These are phyloP conservation scores for Phengaris arion DNA, from an alignment of 2,888 invertebrate genomes.

Conservation along the genomic window DNA sequence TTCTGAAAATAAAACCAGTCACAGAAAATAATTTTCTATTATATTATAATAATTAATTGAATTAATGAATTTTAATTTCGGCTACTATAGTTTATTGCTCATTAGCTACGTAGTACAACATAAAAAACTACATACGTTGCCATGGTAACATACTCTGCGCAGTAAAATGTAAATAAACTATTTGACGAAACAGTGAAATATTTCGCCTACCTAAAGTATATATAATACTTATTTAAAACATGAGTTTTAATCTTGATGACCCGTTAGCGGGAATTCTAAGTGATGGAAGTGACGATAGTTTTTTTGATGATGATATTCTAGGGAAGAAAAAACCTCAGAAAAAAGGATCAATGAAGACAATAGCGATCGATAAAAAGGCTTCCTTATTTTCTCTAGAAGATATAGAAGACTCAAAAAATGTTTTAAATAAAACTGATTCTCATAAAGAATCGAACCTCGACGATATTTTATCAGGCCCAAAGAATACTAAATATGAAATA, in stretches of 20 bases:
- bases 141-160: neutral
- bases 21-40: too few relatives aligned
- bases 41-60: too few relatives aligned
- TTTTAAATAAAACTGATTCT: conserved; percentile 37
- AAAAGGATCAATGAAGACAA: conserved; percentile 47
- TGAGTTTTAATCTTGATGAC: conserved; percentile 81
- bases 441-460: conserved; percentile 51
- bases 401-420: conserved; percentile 38
- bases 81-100: too few relatives aligned
- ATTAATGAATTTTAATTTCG: too few relatives aligned
- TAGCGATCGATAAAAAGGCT: conserved; percentile 57
- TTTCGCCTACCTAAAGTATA: neutral
- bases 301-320: conserved; percentile 82
- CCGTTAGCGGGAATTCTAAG: conserved; percentile 83
- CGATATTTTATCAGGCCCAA: conserved; percentile 47
- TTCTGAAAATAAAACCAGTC: too few relatives aligned
- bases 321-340: conserved; percentile 67
- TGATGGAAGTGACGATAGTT: conserved; percentile 85
- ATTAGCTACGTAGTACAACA: too few relatives aligned
- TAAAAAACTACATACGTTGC: neutral
- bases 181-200: neutral
- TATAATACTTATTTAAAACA: conserved; percentile 42
- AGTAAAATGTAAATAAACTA: neutral
- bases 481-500: conserved; percentile 43
- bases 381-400: conserved; percentile 37